Percentiles rank a stretch among this genome's conserved stretches.
phyloP scores from a whole-genome alignment of 2,888 invertebrate species.

The Diploptera punctata region DNA sequence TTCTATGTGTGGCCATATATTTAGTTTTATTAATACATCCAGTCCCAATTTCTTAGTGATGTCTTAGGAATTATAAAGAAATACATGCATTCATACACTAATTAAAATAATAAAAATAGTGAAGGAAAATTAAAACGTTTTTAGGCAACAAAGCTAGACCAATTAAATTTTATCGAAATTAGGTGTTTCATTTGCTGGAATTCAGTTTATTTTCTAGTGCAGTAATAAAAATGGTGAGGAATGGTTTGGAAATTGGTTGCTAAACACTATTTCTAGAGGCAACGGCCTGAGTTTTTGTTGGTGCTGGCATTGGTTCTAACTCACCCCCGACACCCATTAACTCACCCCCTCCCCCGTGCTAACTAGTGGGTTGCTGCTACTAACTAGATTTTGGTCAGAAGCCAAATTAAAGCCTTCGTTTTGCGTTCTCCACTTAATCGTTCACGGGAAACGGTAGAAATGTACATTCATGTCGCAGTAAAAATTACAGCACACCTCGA shows the following conservation, averaged over 20 bases:
- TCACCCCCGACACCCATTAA: neutral
- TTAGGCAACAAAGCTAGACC: too few species aligned
- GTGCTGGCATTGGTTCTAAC: constrained; percentile 11
- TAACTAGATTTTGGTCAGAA: constrained; percentile 37
- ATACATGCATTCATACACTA: too few species aligned
- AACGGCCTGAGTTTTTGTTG: neutral
- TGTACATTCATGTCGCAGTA: constrained; percentile 1
- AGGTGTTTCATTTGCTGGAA: neutral
- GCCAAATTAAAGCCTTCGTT: constrained; percentile 33
- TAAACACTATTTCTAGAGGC: neutral
- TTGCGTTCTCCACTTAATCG: constrained; percentile 1
- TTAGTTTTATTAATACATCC: too few species aligned
- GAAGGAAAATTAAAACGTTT: too few species aligned
- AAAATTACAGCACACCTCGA: too few species aligned
- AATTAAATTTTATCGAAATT: too few species aligned
- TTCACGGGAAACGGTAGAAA: neutral
- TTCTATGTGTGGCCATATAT: too few species aligned
- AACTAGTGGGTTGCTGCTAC: constrained; percentile 7
- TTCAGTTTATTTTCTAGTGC: neutral
- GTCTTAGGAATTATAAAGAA: too few species aligned
- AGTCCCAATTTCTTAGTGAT: too few species aligned
- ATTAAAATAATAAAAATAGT: too few species aligned
- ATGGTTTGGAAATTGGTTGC: neutral
- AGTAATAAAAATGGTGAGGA: neutral
- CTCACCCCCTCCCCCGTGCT: constrained; percentile 2